These are phyloP conservation scores for Tipula unca DNA, from an alignment of 2,888 invertebrate genomes.

Conservation along the genomic window DNA sequence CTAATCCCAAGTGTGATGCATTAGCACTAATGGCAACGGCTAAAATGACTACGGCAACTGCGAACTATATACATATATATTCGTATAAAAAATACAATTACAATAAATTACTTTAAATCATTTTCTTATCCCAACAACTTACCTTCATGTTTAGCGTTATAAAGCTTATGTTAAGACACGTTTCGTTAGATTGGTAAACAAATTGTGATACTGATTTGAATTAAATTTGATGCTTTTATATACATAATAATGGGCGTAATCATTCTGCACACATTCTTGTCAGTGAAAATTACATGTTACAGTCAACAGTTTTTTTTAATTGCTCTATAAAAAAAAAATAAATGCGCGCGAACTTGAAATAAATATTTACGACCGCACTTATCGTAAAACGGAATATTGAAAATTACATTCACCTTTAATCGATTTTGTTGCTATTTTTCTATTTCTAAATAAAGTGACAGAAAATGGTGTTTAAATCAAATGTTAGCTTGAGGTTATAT, in stretches of 20 bases:
- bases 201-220: background rate
- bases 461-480: no score
- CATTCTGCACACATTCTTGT: background rate
- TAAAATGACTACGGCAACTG: constrained; percentile 9
- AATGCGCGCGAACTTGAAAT: background rate
- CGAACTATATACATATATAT: background rate
- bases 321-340: background rate
- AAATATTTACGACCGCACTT: background rate
- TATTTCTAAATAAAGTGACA: no score
- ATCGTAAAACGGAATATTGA: background rate
- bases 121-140: background rate
- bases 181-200: background rate
- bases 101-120: background rate
- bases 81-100: background rate
- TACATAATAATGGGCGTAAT: background rate
- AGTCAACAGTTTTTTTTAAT: background rate
- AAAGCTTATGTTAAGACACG: background rate
- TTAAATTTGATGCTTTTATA: background rate
- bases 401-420: no score
- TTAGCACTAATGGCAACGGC: background rate
- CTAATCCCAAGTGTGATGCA: background rate
- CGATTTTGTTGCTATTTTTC: no score
- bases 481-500: no score
- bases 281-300: background rate
- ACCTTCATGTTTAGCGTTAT: background rate